Conservation (phyloP, 2,888 invertebrate species). For the Osmoderma eremita region DNA sequence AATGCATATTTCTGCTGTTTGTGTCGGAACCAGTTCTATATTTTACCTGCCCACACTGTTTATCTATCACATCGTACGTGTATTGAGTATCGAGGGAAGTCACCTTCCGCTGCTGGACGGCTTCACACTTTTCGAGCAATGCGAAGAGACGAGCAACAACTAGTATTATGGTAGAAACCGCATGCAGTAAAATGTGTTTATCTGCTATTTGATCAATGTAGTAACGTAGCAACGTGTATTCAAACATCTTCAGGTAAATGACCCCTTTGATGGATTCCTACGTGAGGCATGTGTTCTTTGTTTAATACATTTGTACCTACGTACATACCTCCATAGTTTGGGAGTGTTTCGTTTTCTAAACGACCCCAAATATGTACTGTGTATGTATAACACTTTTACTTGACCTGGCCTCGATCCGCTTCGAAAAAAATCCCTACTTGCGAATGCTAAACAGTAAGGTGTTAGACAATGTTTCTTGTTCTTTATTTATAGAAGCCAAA, state of each 20-base stretch:
- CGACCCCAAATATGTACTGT: conserved; percentile 8
- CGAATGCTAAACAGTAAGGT: neutral
- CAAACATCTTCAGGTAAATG: conserved; percentile 60
- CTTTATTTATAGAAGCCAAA: too few species aligned
- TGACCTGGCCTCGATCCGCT: conserved; percentile 25
- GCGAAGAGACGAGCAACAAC: conserved; percentile 38
- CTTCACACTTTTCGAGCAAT: conserved; percentile 17
- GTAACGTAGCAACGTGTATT: conserved; percentile 56
- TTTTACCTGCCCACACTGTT: conserved; percentile 12
- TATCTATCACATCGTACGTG: conserved; percentile 18
- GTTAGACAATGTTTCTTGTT: too few species aligned
- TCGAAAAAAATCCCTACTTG: neutral
- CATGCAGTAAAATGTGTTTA: conserved; percentile 55
- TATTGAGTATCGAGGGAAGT: neutral
- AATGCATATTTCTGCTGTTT: too few species aligned
- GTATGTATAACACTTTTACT: conserved; percentile 40
- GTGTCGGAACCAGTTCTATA: conserved; percentile 10
- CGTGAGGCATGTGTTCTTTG: conserved; percentile 20
- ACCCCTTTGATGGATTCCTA: conserved; percentile 44
- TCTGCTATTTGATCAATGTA: conserved; percentile 60
- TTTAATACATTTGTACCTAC: conserved; percentile 2
- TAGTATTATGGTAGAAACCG: conserved; percentile 40
- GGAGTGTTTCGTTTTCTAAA: conserved; percentile 21
- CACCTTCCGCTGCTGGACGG: neutral
- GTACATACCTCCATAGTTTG: neutral